Percentiles rank a stretch among this genome's conserved stretches.
phyloP scores from a whole-genome alignment of 1,140 invertebrate genomes.

The Lepidostoma basale region DNA sequence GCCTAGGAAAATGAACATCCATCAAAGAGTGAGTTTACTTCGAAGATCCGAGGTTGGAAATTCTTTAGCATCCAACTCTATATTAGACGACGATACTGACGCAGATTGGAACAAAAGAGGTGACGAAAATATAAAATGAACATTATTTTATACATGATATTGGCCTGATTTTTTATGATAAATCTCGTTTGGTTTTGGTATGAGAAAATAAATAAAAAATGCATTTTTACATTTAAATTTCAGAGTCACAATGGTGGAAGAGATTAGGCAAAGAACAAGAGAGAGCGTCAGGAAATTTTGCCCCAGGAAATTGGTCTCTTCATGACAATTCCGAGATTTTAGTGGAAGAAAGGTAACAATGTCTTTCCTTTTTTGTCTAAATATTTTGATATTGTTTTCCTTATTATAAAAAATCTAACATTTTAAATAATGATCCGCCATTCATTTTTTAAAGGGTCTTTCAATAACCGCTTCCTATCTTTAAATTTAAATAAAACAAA shows the following conservation, averaged over 20 bases:
- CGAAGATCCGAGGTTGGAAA: conserved; percentile 18
- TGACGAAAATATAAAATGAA: background rate
- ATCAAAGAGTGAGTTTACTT: conserved; percentile 8
- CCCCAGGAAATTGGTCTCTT: background rate
- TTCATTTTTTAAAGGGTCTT: too few relatives aligned
- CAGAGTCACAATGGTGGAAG: conserved; percentile 40
- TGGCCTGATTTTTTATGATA: background rate
- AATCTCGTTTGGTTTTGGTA: background rate
- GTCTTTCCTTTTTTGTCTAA: background rate
- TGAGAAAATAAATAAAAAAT: background rate
- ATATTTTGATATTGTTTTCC: background rate
- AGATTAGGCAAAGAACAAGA: conserved; percentile 22
- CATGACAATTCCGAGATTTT: conserved; percentile 10
- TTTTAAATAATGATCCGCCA: background rate
- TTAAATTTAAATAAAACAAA: too few relatives aligned
- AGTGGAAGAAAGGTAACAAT: conserved; percentile 35
- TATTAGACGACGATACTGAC: conserved; percentile 27
- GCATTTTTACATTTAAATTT: conserved; percentile 22
- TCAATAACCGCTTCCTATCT: too few relatives aligned
- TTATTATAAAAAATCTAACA: background rate
- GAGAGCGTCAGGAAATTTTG: background rate
- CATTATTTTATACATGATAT: background rate
- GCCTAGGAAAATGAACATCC: background rate
- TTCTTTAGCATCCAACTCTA: background rate
- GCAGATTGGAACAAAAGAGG: conserved; percentile 26